Evolutionary conservation across 2,113 vertebrate genomes (phyloP).

Genomic region (Lepus timidus): DNA sequence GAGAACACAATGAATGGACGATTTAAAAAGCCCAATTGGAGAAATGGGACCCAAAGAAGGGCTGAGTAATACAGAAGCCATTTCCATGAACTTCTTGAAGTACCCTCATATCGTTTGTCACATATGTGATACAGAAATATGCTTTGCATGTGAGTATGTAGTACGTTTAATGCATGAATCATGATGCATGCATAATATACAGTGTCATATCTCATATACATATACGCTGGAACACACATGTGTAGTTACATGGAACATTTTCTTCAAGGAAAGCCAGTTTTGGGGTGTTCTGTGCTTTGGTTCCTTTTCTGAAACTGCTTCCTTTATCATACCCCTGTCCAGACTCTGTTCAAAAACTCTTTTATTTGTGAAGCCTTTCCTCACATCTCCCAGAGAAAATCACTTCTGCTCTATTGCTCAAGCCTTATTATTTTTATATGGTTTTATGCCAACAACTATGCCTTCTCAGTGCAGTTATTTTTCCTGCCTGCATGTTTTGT

Average conservation of each 20-base stretch:
- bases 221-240: too few relatives aligned
- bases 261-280: background rate
- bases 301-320: background rate
- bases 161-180: background rate
- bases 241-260: background rate
- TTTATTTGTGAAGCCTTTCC: background rate
- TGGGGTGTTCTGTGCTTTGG: too few relatives aligned
- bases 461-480: background rate
- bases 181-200: background rate
- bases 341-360: background rate
- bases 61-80: background rate
- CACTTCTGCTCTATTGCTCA: background rate
- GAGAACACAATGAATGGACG: background rate
- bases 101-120: too few relatives aligned
- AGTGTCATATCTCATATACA: background rate
- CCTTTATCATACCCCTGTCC: background rate
- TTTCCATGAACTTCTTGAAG: too few relatives aligned
- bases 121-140: background rate
- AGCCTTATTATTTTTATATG: background rate
- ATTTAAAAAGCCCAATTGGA: conserved; percentile 13
- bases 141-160: too few relatives aligned
- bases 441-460: background rate
- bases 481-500: background rate
- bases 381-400: background rate
- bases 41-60: background rate